These are phyloP conservation scores for Lepidocolaptes lacrymiger DNA, from an alignment of 2,797 vertebrate species.

Conservation along the genomic window DNA sequence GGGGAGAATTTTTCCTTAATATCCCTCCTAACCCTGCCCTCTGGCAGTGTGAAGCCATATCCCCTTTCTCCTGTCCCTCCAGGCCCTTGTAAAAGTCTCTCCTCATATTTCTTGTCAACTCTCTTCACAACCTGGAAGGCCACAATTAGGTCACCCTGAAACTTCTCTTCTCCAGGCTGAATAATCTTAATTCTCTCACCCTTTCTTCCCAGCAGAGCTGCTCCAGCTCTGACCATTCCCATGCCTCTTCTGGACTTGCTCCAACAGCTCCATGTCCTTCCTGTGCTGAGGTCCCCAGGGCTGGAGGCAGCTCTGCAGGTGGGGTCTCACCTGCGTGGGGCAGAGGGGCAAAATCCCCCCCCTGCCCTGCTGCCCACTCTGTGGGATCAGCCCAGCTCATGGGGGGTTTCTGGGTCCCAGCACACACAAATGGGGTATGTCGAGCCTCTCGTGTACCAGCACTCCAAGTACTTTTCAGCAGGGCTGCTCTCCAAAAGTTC, in stretches of 20 bases:
- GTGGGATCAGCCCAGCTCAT: neutral
- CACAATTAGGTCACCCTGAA: neutral
- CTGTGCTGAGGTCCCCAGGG: neutral
- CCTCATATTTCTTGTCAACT: too few species aligned
- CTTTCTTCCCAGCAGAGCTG: neutral
- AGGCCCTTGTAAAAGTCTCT: neutral
- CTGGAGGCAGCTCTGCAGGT: neutral
- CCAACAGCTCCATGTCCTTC: neutral
- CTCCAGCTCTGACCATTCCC: neutral
- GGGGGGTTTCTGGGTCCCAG: neutral
- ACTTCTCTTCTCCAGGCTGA: neutral
- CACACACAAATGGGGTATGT: too few species aligned
- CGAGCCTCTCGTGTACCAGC: neutral
- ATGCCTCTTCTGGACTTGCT: neutral
- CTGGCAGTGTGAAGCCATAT: neutral
- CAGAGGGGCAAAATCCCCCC: neutral
- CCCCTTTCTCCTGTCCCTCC: neutral
- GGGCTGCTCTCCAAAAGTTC: neutral
- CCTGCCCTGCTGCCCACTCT: fast-evolving
- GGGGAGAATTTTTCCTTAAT: neutral
- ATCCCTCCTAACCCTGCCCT: neutral
- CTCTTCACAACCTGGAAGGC: neutral
- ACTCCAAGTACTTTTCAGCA: neutral
- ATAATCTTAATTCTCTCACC: neutral
- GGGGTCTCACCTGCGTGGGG: neutral